Evolutionary conservation across 2,797 vertebrate genomes (phyloP).

Genomic region (Uromys caudimaculatus): DNA sequence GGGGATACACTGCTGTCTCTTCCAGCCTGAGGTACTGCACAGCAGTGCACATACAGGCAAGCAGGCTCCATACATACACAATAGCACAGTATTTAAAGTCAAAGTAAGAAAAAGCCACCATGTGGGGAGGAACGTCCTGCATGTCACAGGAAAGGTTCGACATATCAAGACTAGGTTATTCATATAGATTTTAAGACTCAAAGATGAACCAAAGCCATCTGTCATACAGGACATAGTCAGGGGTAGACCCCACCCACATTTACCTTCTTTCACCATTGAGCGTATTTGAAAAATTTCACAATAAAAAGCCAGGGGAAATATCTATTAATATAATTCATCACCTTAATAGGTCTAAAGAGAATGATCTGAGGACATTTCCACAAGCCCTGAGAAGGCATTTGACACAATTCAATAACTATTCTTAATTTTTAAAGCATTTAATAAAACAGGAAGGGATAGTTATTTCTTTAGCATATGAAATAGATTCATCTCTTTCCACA

Average conservation of each 20-base stretch:
- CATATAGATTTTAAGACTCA: neutral
- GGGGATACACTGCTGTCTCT: neutral
- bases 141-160: neutral
- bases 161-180: neutral
- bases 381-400: conserved; percentile 67
- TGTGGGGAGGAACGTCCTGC: neutral
- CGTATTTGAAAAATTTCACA: conserved; percentile 48
- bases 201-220: neutral
- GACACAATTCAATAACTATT: conserved; percentile 73
- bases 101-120: conserved; percentile 21
- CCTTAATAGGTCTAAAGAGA: conserved; percentile 73
- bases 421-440: conserved; percentile 73
- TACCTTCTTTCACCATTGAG: neutral
- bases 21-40: neutral
- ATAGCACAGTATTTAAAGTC: neutral
- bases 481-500: conserved; percentile 68
- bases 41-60: neutral
- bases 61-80: neutral
- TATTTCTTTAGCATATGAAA: conserved; percentile 73
- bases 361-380: conserved; percentile 61
- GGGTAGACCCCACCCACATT: neutral
- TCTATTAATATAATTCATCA: conserved; percentile 76
- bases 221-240: neutral
- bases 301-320: conserved; percentile 62
- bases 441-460: conserved; percentile 68